Percentiles rank a stretch among this genome's conserved stretches.
phyloP scores from a whole-genome alignment of 2,888 invertebrate genomes.

The Folsomia candida region DNA sequence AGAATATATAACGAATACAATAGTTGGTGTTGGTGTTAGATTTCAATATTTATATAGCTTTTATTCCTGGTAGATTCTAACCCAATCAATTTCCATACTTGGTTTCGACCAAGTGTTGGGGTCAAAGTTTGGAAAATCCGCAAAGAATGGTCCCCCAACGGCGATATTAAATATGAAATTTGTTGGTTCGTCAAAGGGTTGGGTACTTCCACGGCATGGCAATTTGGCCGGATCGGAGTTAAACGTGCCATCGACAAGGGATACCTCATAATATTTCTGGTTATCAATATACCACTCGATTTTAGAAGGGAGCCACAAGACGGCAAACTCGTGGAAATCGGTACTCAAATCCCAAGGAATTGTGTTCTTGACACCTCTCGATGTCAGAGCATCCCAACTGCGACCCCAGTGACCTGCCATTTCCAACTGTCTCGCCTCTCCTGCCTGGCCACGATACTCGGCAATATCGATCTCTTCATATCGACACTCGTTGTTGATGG shows the following conservation, averaged over 20 bases:
- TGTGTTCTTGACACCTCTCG: conserved; percentile 24
- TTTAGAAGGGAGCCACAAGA: conserved; percentile 41
- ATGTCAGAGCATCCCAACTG: conserved; percentile 36
- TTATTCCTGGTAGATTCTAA: conserved; percentile 39
- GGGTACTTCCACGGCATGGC: conserved; percentile 37
- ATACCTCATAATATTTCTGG: conserved; percentile 35
- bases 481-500: conserved; percentile 40
- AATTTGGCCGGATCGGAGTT: conserved; percentile 32
- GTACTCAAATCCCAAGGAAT: conserved; percentile 35
- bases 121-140: conserved; percentile 26
- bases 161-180: conserved; percentile 47
- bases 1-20: too few species aligned
- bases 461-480: conserved; percentile 50
- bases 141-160: conserved; percentile 47
- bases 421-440: conserved; percentile 37
- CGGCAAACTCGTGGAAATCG: conserved; percentile 46
- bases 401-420: conserved; percentile 46
- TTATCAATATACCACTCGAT: conserved; percentile 48
- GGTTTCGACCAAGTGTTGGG: conserved; percentile 44
- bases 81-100: conserved; percentile 48
- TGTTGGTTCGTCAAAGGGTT: conserved; percentile 38
- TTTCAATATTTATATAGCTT: too few species aligned
- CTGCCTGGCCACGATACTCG: conserved; percentile 45
- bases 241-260: conserved; percentile 39
- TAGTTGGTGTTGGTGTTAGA: too few species aligned